Base-by-base conservation (phyloP, 2,113 vertebrate genomes). In the Mungos mungo region DNA sequence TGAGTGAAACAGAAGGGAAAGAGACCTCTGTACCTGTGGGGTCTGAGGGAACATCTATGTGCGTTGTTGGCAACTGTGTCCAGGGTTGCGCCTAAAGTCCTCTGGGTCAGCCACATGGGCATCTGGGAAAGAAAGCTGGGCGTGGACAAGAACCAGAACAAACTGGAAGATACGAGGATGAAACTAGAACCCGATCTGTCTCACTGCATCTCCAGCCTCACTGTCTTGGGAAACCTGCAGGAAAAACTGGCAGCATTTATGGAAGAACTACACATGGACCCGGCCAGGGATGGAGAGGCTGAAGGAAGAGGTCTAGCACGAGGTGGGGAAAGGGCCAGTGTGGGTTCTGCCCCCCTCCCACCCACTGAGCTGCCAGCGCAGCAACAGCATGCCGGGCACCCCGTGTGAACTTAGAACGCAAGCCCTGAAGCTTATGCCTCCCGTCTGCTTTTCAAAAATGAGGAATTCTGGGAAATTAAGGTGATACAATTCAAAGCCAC, bases 121-220 rank as follows among this genome's bases (percentile, higher is more conserved):
- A n/a, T 7, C 15, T 81, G 29, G 38, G 15, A 87, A 57, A 15
- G 52, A 23, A 71, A 81, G 19, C 4, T 50, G 4, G 15, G 4
- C 54, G 3, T 52, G 2, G n/a, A 72, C 23, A 83, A 72, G n/a
- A 92, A 63, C 25, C 35, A 47, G 23, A 19, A 65, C 10, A 88
- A 71, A 25, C 9, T 33, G 4, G 25, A 66, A 96, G 25, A 7
- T n/a, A 9, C 0, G 0, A 66, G 31, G 13, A 81, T 68, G 14
- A 41, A 38, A 50, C 23, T n/a, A 14, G 29, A 45, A 50, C 2
- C 6, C 7, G 7, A 12, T 33, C 4, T 35, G 10, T 50, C 47
- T 69, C 31, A 21, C 6, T 12, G n/a, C 41, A 83, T 18, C n/a
- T 45, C 38, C 13, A 50, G 9, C 54, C 71, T 88, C 52, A 25